Evolutionary conservation across 2,888 invertebrate species (phyloP).

Genomic region (Acronicta aceris): DNA sequence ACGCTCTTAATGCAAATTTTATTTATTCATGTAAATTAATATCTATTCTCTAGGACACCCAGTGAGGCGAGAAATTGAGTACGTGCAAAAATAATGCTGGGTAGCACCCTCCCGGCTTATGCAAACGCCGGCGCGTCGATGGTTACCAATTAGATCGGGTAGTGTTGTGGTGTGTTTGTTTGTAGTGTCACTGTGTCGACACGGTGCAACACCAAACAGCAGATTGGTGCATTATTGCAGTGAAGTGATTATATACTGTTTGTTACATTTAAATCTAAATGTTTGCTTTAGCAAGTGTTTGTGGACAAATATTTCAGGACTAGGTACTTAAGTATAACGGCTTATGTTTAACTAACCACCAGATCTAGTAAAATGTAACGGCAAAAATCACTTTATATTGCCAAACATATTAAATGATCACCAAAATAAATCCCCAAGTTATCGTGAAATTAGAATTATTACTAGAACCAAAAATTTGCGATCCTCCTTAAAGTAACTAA

Average conservation of each 20-base stretch:
- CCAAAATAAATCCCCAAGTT: too few species aligned
- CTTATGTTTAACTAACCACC: too few species aligned
- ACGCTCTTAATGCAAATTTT: slow-evolving; percentile 88
- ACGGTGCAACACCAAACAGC: slow-evolving; percentile 4
- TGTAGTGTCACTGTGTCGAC: slow-evolving; percentile 27
- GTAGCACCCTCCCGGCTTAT: slow-evolving; percentile 67
- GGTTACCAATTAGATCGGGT: slow-evolving; percentile 79
- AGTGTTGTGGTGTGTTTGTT: slow-evolving; percentile 52
- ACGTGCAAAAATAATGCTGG: slow-evolving; percentile 88
- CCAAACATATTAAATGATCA: too few species aligned
- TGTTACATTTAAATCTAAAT: background rate
- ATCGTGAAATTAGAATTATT: too few species aligned
- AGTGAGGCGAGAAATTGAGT: slow-evolving; percentile 88
- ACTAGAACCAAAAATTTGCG: too few species aligned
- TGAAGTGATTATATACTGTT: background rate
- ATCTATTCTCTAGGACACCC: slow-evolving; percentile 85
- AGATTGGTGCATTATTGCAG: slow-evolving; percentile 4
- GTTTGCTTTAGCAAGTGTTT: background rate
- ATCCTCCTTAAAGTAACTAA: too few species aligned
- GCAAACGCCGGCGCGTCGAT: slow-evolving; percentile 73
- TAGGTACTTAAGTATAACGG: background rate
- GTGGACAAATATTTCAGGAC: background rate
- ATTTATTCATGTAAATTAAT: slow-evolving; percentile 90
- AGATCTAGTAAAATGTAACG: too few species aligned
- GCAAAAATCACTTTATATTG: too few species aligned